Base-by-base conservation (phyloP, 2,888 invertebrate species). In the Scaptomyza caliginosa region DNA sequence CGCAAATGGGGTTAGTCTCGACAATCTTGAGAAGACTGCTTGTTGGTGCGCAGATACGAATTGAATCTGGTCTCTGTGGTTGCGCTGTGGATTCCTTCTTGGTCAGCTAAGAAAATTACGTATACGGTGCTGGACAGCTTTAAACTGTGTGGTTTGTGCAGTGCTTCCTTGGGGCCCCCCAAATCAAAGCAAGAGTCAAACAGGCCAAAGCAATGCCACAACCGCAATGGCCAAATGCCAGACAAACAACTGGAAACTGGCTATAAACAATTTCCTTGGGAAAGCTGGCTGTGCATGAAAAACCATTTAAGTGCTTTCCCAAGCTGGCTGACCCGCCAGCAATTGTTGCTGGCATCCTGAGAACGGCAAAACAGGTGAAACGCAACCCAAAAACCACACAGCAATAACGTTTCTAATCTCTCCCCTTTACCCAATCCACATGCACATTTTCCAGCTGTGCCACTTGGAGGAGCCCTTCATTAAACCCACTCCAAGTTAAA, bases 221-320 rank as follows among this genome's bases (percentile, higher is more conserved):
- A 45, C 45, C 45, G 45, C 45, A 45, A 45, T 45, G 28, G 45
- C 28, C n/a, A 45, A 42, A 28, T 28, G 28, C 32, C 7, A 34
- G 32, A 13, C 49, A 51, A 58, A 63, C 73, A 79, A 69, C 40
- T 55, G 40, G 50, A 39, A 49, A 42, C 32, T 28, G 39, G 49
- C 34, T 55, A 49, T 23, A 58, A 58, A 71, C 77, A 80, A 82
- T 85, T 84, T 84, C 84, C 85, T 86, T 84, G 86, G 74, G 82
- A 79, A 83, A 86, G 82, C 81, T 79, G 67, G 65, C 67, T 56
- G 36, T 39, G 73, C 82, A 82, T 82, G 83, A 79, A 85, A 73
- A 82, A 59, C 75, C 75, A 78, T 86, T 80, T 85, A 85, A 80
- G 83, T 79, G 86, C 80, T 82, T 82, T 86, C 82, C 86, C 85